These are phyloP conservation scores for Schlechtendalia chinensis DNA, from an alignment of 1,140 invertebrate species.

Conservation along the genomic window DNA sequence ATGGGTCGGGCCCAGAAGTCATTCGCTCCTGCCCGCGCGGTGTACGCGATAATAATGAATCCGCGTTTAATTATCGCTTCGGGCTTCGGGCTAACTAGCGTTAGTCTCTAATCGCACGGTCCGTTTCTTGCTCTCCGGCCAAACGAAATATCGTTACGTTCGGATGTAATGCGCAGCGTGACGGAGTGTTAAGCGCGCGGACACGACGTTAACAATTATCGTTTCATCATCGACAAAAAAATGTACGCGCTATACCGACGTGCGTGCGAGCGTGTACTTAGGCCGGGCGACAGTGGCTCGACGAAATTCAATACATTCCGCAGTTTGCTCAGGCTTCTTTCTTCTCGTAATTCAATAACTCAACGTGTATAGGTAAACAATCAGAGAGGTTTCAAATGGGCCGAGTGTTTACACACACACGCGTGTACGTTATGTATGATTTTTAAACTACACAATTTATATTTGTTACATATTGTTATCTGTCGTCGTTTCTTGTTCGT, in stretches of 20 bases:
- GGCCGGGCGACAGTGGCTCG: neutral
- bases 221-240: too few species aligned
- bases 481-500: neutral
- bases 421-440: too few species aligned
- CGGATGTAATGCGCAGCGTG: too few species aligned
- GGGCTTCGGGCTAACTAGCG: slow-evolving; percentile 16
- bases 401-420: slow-evolving; percentile 8
- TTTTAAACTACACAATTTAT: neutral
- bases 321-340: slow-evolving; percentile 45
- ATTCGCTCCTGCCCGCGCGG: neutral
- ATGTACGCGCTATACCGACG: too few species aligned
- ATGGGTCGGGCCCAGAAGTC: too few species aligned
- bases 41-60: slow-evolving; percentile 1
- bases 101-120: neutral
- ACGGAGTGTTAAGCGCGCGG: too few species aligned
- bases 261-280: too few species aligned
- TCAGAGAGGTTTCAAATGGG: slow-evolving; percentile 38
- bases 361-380: slow-evolving; percentile 29
- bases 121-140: neutral
- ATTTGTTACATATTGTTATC: neutral
- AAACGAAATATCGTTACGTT: too few species aligned
- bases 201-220: too few species aligned
- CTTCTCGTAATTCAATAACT: slow-evolving; percentile 42
- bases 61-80: slow-evolving; percentile 23
- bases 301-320: slow-evolving; percentile 45